A percentile compares a stretch with the other conserved stretches of the same genome.
Evolutionary conservation across 2,797 vertebrate species (phyloP).

Genomic region (Gallinago solitaria): DNA sequence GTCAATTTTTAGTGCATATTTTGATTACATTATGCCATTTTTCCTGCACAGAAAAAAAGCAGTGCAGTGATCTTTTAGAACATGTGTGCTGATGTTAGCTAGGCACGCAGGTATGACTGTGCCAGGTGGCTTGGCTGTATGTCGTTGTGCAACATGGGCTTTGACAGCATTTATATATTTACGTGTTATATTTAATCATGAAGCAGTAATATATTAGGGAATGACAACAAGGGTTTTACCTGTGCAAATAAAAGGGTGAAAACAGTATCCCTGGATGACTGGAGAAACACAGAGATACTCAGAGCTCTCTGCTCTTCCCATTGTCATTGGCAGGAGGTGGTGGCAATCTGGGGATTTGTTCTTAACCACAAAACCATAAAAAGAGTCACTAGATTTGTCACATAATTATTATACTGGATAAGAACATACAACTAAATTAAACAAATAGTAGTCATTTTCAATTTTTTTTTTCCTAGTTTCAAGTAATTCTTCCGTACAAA

Average conservation of each 20-base stretch:
- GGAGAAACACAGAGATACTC: neutral
- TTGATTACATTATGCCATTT: neutral
- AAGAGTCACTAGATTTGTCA: constrained; percentile 8
- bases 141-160: neutral
- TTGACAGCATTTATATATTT: constrained; percentile 4
- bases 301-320: neutral
- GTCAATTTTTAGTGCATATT: neutral
- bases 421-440: constrained; percentile 7
- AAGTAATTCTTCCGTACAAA: constrained; percentile 29
- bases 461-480: neutral
- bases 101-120: neutral
- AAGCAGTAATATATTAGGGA: constrained; percentile 38
- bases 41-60: neutral
- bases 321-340: neutral
- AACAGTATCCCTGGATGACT: neutral
- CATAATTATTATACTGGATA: constrained; percentile 36
- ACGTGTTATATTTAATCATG: constrained; percentile 18
- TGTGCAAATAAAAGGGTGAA: neutral
- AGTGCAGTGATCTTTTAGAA: neutral
- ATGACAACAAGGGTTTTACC: constrained; percentile 29
- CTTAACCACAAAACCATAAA: constrained; percentile 34
- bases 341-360: constrained; percentile 33
- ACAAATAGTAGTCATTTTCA: constrained; percentile 18
- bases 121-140: neutral
- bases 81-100: accelerated